These are phyloP conservation scores for Pharmacophagus antenor DNA, from an alignment of 2,888 invertebrate species.

Conservation along the genomic window DNA sequence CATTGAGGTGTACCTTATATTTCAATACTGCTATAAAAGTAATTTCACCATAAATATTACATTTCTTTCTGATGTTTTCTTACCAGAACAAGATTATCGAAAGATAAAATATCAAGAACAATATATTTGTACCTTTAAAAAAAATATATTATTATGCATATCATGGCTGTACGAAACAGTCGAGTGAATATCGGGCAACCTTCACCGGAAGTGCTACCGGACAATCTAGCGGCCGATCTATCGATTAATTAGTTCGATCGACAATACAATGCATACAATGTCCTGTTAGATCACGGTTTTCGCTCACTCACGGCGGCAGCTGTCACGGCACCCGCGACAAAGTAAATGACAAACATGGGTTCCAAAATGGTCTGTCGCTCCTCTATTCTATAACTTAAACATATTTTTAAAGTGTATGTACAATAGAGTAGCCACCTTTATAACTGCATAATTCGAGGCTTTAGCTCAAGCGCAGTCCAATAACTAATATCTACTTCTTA, in stretches of 20 bases:
- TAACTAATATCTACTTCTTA: too few relatives aligned
- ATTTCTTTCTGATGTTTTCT: too few relatives aligned
- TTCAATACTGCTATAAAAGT: too few relatives aligned
- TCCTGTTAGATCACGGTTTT: slow-evolving; percentile 60
- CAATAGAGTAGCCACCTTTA: too few relatives aligned
- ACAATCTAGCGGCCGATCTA: slow-evolving; percentile 72
- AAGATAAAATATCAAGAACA: not conserved
- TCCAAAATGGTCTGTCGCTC: slow-evolving; percentile 13
- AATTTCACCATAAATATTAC: too few relatives aligned
- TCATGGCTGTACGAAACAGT: slow-evolving; percentile 51
- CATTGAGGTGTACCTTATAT: too few relatives aligned
- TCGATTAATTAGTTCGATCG: slow-evolving; percentile 77
- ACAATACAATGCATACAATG: slow-evolving; percentile 72
- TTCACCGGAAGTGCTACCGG: slow-evolving; percentile 77
- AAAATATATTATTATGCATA: slow-evolving; percentile 60
- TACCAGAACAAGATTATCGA: not conserved
- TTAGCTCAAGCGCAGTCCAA: too few relatives aligned
- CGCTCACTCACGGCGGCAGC: slow-evolving; percentile 75
- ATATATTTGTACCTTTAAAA: slow-evolving; percentile 34
- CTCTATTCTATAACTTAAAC: too few relatives aligned
- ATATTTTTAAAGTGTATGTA: too few relatives aligned
- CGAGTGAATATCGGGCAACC: slow-evolving; percentile 72
- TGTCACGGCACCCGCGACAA: slow-evolving; percentile 40
- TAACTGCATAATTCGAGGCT: too few relatives aligned
- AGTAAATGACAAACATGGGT: slow-evolving; percentile 35